Percentiles rank a stretch among this genome's conserved stretches.
Evolutionary conservation across 2,797 vertebrate species (phyloP).

Genomic region (Acipenser oxyrinchus): DNA sequence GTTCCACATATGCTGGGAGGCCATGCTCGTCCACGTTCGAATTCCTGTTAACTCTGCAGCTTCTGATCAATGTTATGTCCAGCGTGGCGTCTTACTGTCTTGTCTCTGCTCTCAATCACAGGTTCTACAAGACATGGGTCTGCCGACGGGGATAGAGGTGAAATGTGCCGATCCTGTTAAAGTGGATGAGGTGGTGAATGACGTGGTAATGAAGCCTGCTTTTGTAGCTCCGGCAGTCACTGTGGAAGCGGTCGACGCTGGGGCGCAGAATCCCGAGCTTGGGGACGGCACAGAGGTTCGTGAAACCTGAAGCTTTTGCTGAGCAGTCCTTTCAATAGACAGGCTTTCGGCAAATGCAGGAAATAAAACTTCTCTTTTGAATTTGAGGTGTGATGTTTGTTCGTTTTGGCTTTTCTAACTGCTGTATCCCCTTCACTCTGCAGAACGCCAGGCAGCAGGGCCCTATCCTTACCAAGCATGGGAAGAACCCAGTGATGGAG

Average conservation of each 20-base stretch:
- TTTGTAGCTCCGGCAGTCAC: slow-evolving; percentile 46
- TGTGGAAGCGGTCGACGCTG: slow-evolving; percentile 42
- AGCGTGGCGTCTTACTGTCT: background rate
- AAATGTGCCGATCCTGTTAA: slow-evolving; percentile 61
- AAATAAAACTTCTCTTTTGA: too few relatives aligned
- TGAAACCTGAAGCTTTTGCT: background rate
- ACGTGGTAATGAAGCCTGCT: slow-evolving; percentile 55
- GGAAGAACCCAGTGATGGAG: slow-evolving; percentile 97
- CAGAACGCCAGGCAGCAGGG: slow-evolving; percentile 85
- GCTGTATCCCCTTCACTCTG: background rate
- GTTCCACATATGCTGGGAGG: too few relatives aligned
- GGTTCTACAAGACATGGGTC: slow-evolving; percentile 93
- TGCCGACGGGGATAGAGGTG: slow-evolving; percentile 84
- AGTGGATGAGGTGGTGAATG: slow-evolving; percentile 54
- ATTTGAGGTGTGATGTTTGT: too few relatives aligned
- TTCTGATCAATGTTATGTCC: too few relatives aligned
- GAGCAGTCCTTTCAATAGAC: too few relatives aligned
- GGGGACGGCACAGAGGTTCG: slow-evolving; percentile 38
- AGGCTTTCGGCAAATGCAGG: too few relatives aligned
- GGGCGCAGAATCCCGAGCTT: slow-evolving; percentile 52
- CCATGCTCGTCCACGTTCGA: too few relatives aligned
- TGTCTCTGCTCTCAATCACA: slow-evolving; percentile 32
- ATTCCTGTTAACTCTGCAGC: too few relatives aligned
- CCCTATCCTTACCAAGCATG: slow-evolving; percentile 90
- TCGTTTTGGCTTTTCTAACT: background rate